Percentiles rank a stretch among this genome's conserved stretches.
phyloP scores from a whole-genome alignment of 2,113 vertebrate species.

The Mesitornis unicolor region DNA sequence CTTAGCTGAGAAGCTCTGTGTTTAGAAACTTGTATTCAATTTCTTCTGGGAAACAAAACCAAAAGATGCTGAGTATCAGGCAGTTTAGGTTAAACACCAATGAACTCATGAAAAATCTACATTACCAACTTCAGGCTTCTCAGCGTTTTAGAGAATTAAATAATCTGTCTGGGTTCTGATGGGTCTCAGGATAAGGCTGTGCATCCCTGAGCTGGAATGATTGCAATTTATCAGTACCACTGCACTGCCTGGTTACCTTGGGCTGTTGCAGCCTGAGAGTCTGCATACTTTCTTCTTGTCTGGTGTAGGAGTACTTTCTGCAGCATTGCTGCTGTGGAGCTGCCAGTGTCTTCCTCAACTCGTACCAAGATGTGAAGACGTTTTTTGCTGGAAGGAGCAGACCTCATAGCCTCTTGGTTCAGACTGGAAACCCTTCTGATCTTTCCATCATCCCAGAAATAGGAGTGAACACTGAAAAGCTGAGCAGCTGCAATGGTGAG shows the following conservation, averaged over 20 bases:
- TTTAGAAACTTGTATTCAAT: not conserved
- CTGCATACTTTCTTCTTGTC: not conserved
- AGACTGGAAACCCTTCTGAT: conserved; percentile 79
- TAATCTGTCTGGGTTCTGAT: not conserved
- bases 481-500: conserved; percentile 53
- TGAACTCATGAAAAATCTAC: not conserved
- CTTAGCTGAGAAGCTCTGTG: not conserved
- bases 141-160: not conserved
- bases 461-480: conserved; percentile 47
- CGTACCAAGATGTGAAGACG: conserved; percentile 74
- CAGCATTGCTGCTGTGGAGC: conserved; percentile 85
- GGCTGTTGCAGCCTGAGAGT: not conserved
- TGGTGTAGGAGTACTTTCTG: conserved; percentile 78
- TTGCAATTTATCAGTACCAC: not conserved
- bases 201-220: not conserved
- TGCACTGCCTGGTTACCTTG: fast-evolving
- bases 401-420: conserved; percentile 70
- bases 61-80: not conserved
- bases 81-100: not conserved
- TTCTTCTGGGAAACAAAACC: not conserved
- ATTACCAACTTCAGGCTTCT: not conserved
- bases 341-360: conserved; percentile 65
- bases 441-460: conserved; percentile 84
- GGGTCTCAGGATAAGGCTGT: not conserved
- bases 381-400: conserved; percentile 66